Conservation (phyloP, 2,888 invertebrate species). For the Cataglyphis cursor region DNA sequence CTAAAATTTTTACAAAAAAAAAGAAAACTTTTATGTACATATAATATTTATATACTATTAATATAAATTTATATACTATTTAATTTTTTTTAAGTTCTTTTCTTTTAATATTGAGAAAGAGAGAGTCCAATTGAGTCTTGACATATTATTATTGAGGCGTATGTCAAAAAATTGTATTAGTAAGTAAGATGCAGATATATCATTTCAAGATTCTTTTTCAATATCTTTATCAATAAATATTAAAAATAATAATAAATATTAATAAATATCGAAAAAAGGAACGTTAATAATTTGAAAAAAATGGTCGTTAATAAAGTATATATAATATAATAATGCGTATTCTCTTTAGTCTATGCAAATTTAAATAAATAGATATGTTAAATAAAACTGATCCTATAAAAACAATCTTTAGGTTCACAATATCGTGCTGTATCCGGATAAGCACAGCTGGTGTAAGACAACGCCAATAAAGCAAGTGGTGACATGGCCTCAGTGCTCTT, state of each 20-base stretch:
- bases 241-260: too few species aligned
- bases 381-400: neutral
- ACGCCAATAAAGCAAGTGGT: constrained; percentile 91
- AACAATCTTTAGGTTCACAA: constrained; percentile 89
- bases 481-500: constrained; percentile 89
- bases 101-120: neutral
- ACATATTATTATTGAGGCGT: neutral
- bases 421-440: constrained; percentile 91
- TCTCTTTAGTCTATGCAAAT: neutral
- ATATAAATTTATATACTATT: neutral
- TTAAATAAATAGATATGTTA: neutral
- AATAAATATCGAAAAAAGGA: neutral
- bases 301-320: neutral
- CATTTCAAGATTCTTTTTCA: neutral
- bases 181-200: neutral
- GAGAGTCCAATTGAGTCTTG: neutral
- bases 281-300: neutral
- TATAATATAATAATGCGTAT: neutral
- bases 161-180: neutral
- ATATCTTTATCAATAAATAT: neutral
- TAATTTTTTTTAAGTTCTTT: neutral
- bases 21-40: neutral
- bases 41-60: neutral
- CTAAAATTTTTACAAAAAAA: neutral
- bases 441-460: constrained; percentile 91